Conservation (phyloP, 2,888 invertebrate genomes). For the Epirrhoe alternata region DNA sequence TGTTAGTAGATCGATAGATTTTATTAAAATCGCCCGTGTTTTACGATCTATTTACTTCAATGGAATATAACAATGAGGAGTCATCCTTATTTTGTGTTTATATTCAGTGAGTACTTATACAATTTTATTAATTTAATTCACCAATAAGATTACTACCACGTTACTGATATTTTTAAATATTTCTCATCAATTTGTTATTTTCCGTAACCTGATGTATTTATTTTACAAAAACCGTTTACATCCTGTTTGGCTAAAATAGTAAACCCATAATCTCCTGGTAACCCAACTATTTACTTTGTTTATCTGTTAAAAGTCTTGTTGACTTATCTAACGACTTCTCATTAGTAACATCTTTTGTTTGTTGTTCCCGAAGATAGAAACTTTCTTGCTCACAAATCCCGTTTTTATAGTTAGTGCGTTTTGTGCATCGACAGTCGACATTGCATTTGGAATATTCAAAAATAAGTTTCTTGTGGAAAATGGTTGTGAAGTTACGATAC, state of each 20-base stretch:
- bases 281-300: conserved; percentile 11
- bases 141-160: neutral
- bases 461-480: conserved; percentile 34
- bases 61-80: conserved; percentile 52
- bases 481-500: conserved; percentile 53
- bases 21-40: conserved; percentile 39
- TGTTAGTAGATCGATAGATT: conserved; percentile 43
- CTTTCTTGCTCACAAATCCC: conserved; percentile 11
- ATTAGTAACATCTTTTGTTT: conserved; percentile 29
- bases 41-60: conserved; percentile 37
- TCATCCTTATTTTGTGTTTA: conserved; percentile 42
- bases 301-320: conserved; percentile 22
- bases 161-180: neutral
- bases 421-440: conserved; percentile 28
- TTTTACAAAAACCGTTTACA: neutral
- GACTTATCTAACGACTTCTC: conserved; percentile 24
- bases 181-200: neutral
- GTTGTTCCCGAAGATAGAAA: conserved; percentile 21
- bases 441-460: neutral
- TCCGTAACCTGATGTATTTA: too few relatives aligned
- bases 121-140: neutral
- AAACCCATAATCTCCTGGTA: conserved; percentile 2
- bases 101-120: conserved; percentile 49
- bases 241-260: neutral
- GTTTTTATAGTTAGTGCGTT: conserved; percentile 28